These are phyloP conservation scores for Vulpes ferrilata DNA, from an alignment of 2,113 vertebrate species.

Conservation along the genomic window DNA sequence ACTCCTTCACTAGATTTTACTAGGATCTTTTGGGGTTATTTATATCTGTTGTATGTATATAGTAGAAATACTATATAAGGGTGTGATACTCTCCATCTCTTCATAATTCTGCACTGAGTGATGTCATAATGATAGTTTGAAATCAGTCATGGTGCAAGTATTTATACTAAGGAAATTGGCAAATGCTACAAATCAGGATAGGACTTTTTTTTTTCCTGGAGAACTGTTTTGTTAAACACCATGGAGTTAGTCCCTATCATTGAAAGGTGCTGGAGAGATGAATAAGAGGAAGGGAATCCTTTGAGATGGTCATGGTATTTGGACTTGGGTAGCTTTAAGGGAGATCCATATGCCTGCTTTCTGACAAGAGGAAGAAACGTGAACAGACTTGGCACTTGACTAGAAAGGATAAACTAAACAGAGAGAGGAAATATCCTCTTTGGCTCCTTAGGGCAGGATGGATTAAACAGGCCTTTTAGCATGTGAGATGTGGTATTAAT, in stretches of 20 bases:
- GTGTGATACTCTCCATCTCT: not conserved
- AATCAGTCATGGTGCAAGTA: not conserved
- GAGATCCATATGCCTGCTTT: not conserved
- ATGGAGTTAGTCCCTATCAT: not conserved
- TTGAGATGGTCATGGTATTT: slow-evolving; percentile 8
- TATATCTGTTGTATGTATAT: not conserved
- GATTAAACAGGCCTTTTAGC: slow-evolving; percentile 32
- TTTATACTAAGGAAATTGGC: slow-evolving; percentile 56
- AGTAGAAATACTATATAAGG: not conserved
- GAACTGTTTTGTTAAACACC: not conserved
- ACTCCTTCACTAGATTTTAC: not conserved
- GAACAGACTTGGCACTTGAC: not conserved
- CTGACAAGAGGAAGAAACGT: slow-evolving; percentile 1
- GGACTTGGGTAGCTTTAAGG: not conserved
- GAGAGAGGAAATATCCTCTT: not conserved
- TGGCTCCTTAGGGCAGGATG: not conserved
- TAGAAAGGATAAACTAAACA: slow-evolving; percentile 10
- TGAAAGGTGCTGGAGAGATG: not conserved
- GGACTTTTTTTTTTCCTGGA: not conserved
- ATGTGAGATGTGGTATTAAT: not conserved
- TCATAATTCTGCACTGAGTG: not conserved
- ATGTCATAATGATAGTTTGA: not conserved
- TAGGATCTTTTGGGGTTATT: not conserved
- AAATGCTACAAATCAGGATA: not conserved
- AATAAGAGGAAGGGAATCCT: not conserved